phyloP scores from a whole-genome alignment of 2,113 vertebrate genomes.

The Seriola quinqueradiata region DNA sequence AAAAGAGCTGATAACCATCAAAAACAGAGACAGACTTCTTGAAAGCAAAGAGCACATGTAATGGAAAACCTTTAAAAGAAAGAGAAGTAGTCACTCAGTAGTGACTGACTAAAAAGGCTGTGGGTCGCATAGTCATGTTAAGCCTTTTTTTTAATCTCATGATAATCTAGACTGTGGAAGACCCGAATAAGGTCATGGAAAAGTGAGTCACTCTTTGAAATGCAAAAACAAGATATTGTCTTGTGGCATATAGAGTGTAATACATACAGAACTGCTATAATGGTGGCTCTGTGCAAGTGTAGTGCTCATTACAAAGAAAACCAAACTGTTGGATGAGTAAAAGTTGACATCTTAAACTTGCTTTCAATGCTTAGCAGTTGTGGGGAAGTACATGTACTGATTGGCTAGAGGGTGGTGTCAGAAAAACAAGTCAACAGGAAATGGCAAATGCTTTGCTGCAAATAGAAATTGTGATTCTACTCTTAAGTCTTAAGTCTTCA shows the following conservation, averaged over 20 bases:
- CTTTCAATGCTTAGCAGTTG: background rate
- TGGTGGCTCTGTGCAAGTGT: background rate
- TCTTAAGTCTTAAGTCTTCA: background rate
- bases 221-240: background rate
- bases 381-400: background rate
- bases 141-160: slow-evolving; percentile 14
- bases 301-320: background rate
- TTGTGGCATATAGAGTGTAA: no score
- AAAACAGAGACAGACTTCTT: slow-evolving; percentile 46
- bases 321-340: background rate
- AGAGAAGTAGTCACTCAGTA: slow-evolving; percentile 35
- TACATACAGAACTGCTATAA: background rate
- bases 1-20: slow-evolving; percentile 28
- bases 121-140: background rate
- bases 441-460: background rate
- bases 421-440: background rate
- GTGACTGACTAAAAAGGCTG: slow-evolving; percentile 11
- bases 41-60: slow-evolving; percentile 38
- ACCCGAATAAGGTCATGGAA: slow-evolving; percentile 34
- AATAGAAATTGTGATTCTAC: background rate
- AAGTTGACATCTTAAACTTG: background rate
- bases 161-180: slow-evolving; percentile 35
- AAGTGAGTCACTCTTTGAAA: slow-evolving; percentile 5
- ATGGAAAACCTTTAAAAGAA: slow-evolving; percentile 53
- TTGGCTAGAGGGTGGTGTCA: background rate